Evolutionary conservation across 23 tunicate genomes (phyloP).

Genomic region (Halocynthia aurantium): DNA sequence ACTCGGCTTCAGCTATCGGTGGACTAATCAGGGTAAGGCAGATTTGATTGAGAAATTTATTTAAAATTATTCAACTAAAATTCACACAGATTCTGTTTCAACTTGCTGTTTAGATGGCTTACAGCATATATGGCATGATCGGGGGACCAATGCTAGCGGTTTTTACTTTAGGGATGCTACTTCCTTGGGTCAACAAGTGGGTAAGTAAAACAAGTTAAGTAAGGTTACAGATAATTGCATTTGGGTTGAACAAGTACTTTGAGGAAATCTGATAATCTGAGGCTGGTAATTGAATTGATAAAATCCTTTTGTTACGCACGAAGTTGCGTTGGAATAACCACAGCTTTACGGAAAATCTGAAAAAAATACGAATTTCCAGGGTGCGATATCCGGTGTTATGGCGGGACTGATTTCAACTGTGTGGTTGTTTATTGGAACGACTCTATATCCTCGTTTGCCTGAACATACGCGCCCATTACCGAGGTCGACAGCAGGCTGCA

Average conservation of each 20-base stretch:
- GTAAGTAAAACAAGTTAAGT: constrained; percentile 14
- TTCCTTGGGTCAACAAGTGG: constrained; percentile 46
- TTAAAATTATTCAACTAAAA: background rate
- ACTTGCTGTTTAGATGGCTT: constrained; percentile 7
- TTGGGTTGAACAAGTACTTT: no score
- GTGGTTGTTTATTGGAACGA: constrained; percentile 17
- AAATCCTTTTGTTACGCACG: no score
- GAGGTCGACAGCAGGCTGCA: constrained; percentile 3
- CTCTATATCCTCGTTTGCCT: background rate
- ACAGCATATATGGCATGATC: constrained; percentile 37
- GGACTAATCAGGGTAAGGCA: constrained; percentile 68
- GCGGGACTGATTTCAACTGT: constrained; percentile 12
- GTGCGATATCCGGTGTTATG: constrained; percentile 9
- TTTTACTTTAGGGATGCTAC: constrained; percentile 46
- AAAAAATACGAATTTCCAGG: background rate
- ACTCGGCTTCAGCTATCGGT: constrained; percentile 75
- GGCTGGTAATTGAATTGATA: no score
- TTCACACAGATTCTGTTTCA: background rate
- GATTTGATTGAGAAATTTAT: background rate
- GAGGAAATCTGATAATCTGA: no score
- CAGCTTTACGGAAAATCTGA: no score
- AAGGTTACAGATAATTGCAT: no score
- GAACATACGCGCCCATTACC: constrained; percentile 11
- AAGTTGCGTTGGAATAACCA: no score
- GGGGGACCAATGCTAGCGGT: constrained; percentile 45